Base-by-base conservation (phyloP, 2,113 vertebrate species). In the Mugil cephalus region DNA sequence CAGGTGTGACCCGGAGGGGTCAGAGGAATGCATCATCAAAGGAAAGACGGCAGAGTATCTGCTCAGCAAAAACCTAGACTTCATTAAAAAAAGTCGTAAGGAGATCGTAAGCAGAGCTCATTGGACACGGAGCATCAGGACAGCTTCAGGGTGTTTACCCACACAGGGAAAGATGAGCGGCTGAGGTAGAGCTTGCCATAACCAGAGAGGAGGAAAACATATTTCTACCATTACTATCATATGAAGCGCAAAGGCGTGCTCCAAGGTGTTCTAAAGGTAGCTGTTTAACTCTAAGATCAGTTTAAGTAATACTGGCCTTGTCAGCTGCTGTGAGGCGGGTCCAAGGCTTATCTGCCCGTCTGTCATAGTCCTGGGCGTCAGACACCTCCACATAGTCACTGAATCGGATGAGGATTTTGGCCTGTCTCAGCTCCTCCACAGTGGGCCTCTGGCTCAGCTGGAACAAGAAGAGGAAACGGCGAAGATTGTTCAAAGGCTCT, bases 371-470 rank as follows among this genome's bases (percentile, higher is more conserved):
- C 92, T 98, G 97, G 1, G 98, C 98, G 0, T 99, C 97, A 0
- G 98, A 96, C 90, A 99, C 96, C 74, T 99, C 98, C 87, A 99
- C 98, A 0, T 99, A 99, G 93, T 99, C 98, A 1, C 97, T 96
- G 93, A 99, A 99, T 71, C 94, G 96, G 90, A 99, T 99, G 48
- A 99, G 96, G 87, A 99, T 99, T 91, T 98, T 98, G 77, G 96
- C 95, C 82, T 96, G 96, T 48, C 98, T 94, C 42, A 99, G 93
- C 79, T 99, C 97, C 92, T 99, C 97, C 68, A 99, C 98, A 0
- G 98, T 99, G 68, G 98, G 98, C 89, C 98, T 96, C 80, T 99
- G 97, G 86, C 98, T 99, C 74, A 99, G 95, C 98, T 99, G 89
- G 18, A 78, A 67, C 14, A 51, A 53, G 8, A 73, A 7, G n/a